These are phyloP conservation scores for Sprattus sprattus DNA, from an alignment of 2,113 vertebrate genomes.

Conservation along the genomic window DNA sequence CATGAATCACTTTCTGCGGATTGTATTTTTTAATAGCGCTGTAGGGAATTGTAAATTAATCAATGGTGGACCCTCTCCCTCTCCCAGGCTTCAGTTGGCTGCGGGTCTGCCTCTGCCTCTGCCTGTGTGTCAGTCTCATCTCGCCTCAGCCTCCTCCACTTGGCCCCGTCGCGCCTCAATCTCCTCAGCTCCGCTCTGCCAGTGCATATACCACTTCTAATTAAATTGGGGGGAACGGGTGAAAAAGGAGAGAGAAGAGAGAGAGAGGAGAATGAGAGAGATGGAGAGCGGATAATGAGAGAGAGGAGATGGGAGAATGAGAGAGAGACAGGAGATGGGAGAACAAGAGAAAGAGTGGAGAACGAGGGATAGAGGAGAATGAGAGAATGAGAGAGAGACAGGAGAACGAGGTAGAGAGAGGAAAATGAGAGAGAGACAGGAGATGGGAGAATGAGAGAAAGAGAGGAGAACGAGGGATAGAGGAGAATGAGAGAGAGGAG, in stretches of 20 bases:
- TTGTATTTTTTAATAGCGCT: constrained; percentile 46
- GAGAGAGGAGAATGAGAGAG: neutral
- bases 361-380: too few relatives aligned
- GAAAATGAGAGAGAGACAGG: neutral
- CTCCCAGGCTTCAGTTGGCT: neutral
- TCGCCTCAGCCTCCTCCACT: constrained; percentile 1
- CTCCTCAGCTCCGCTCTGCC: neutral
- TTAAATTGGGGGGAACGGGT: constrained; percentile 20
- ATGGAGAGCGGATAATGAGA: neutral
- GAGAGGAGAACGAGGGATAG: too few relatives aligned
- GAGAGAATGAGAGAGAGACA: neutral
- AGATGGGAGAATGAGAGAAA: neutral
- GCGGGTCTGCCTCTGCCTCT: neutral
- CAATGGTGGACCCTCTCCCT: constrained; percentile 22
- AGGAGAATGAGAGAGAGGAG: too few relatives aligned
- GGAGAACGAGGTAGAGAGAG: too few relatives aligned
- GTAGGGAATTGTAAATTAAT: constrained; percentile 39
- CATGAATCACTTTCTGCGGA: constrained; percentile 46
- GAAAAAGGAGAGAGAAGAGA: neutral
- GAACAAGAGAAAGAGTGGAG: neutral
- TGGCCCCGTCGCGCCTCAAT: neutral
- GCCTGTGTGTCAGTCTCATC: constrained; percentile 7
- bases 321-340: neutral
- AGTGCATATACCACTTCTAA: constrained; percentile 29
- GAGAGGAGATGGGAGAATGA: neutral